These are phyloP conservation scores for Salarias fasciatus DNA, from an alignment of 2,797 vertebrate species.

Conservation along the genomic window DNA sequence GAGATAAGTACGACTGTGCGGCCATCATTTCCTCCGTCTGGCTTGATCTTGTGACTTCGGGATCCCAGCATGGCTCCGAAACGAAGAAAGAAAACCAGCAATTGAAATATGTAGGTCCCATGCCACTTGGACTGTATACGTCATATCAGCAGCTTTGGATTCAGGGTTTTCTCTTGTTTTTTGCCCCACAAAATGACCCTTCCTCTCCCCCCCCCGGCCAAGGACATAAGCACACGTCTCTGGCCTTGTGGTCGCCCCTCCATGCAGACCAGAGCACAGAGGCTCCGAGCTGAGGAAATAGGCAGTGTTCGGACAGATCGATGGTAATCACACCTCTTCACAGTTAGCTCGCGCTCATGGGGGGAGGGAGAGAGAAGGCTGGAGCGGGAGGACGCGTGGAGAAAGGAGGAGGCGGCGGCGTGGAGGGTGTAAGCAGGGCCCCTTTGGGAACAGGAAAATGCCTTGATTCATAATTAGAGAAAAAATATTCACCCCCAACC, in stretches of 20 bases:
- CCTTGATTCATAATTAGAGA: conserved; percentile 58
- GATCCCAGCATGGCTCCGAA: neutral
- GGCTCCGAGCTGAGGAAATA: conserved; percentile 57
- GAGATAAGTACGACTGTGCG: conserved; percentile 48
- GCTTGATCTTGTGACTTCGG: conserved; percentile 11
- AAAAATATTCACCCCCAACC: conserved; percentile 24
- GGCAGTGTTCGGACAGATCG: conserved; percentile 69
- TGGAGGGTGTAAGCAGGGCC: conserved; percentile 19
- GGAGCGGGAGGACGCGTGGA: conserved; percentile 23
- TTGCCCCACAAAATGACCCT: conserved; percentile 6
- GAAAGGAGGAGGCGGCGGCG: conserved; percentile 9
- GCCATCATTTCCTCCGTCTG: conserved; percentile 35
- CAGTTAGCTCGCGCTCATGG: conserved; percentile 48
- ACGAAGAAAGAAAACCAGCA: neutral
- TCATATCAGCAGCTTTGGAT: neutral
- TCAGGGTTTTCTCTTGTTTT: conserved; percentile 4
- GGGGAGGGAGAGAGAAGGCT: conserved; percentile 47
- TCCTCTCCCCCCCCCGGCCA: conserved; percentile 25
- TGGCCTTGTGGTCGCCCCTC: conserved; percentile 22
- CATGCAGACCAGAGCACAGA: conserved; percentile 29
- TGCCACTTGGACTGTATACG: neutral
- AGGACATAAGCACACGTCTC: conserved; percentile 33
- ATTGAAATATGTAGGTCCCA: no score
- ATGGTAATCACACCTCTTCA: conserved; percentile 72
- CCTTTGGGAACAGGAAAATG: conserved; percentile 56